These are phyloP conservation scores for Leptinotarsa haldemani DNA, from an alignment of 2,888 invertebrate genomes.

Conservation along the genomic window DNA sequence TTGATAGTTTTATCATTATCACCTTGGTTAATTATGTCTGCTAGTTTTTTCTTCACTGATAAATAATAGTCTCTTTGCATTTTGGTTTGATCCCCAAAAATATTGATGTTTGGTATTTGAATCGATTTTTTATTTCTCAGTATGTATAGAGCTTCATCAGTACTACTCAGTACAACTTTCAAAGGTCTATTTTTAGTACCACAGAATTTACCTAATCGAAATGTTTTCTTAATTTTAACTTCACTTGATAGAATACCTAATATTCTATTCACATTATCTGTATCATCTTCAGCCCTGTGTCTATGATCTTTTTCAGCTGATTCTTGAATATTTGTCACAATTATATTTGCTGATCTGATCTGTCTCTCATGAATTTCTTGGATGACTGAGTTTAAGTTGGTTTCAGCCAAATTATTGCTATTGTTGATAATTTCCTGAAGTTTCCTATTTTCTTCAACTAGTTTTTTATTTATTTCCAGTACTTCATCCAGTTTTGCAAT, in stretches of 20 bases:
- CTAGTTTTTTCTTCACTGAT: not conserved
- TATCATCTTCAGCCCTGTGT: not conserved
- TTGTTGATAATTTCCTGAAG: not conserved
- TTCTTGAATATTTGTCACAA: conserved; percentile 2
- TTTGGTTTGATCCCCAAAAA: conserved; percentile 14
- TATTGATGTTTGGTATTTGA: not conserved
- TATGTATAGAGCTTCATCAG: not conserved
- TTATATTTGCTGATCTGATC: not conserved
- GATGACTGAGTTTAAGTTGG: not conserved
- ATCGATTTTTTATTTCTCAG: not conserved
- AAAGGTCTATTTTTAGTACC: not conserved
- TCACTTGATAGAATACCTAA: not conserved
- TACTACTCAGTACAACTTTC: not conserved
- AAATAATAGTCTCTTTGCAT: conserved; percentile 11
- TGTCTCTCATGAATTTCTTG: too few species aligned
- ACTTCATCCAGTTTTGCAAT: conserved; percentile 9
- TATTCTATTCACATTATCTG: not conserved
- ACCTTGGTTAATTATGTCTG: not conserved
- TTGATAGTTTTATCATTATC: conserved; percentile 1
- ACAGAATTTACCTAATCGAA: not conserved
- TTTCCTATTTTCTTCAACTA: conserved; percentile 10
- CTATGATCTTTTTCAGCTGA: not conserved
- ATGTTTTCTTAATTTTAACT: conserved; percentile 1
- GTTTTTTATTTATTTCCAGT: conserved; percentile 9
- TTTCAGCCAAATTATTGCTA: not conserved